phyloP scores from a whole-genome alignment of 2,113 vertebrate species.

The Caretta caretta region DNA sequence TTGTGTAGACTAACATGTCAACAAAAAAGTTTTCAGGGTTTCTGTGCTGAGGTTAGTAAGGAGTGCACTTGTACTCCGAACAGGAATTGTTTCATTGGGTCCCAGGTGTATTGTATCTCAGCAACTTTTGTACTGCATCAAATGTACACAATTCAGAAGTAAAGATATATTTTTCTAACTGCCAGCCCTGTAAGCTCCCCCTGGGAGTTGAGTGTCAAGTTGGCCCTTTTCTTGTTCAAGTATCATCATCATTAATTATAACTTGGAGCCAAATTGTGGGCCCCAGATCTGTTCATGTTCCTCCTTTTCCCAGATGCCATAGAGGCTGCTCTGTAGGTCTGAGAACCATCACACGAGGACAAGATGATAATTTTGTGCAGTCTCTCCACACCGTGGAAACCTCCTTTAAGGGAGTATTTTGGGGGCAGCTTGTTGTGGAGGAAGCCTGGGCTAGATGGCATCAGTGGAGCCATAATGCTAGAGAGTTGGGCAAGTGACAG shows the following conservation, averaged over 20 bases:
- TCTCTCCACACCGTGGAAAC: background rate
- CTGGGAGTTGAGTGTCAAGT: no score
- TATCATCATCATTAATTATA: background rate
- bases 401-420: background rate
- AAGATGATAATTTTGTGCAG: no score
- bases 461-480: background rate
- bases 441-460: background rate
- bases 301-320: background rate
- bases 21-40: background rate
- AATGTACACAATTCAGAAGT: no score
- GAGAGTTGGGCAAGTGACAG: background rate
- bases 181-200: no score
- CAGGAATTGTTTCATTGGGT: background rate
- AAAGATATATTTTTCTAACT: no score
- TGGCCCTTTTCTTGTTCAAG: background rate
- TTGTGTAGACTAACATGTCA: background rate
- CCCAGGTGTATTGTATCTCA: background rate
- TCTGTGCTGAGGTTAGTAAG: background rate
- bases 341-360: background rate
- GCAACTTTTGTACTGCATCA: background rate
- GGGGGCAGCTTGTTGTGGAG: background rate
- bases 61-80: background rate
- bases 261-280: background rate
- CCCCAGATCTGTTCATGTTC: background rate
- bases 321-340: background rate